Percentiles rank a stretch among this genome's conserved stretches.
These are phyloP conservation scores for Trochalopteron elliotii DNA, from an alignment of 2,113 vertebrate species.

Conservation along the genomic window DNA sequence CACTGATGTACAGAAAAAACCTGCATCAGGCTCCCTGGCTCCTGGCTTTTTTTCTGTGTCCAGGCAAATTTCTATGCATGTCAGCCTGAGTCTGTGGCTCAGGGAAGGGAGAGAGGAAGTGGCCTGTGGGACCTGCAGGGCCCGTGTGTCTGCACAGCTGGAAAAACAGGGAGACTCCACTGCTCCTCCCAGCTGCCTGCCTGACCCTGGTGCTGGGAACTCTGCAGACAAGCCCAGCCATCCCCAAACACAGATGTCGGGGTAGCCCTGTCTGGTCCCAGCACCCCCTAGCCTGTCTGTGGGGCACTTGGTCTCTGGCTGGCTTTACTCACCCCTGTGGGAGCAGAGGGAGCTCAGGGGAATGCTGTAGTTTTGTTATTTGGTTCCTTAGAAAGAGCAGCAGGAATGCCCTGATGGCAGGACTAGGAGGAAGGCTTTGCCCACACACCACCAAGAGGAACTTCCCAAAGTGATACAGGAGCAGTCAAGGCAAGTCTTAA, in stretches of 20 bases:
- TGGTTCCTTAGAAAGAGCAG: neutral
- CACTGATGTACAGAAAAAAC: slow-evolving; percentile 81
- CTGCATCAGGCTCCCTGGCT: slow-evolving; percentile 74
- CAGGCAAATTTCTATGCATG: neutral
- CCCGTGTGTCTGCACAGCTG: neutral
- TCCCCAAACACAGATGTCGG: accelerated
- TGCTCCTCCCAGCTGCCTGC: neutral
- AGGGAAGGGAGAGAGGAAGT: neutral
- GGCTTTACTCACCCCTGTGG: neutral
- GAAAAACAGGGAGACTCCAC: neutral
- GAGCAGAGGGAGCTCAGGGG: neutral
- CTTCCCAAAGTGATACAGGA: neutral
- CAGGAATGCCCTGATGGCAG: neutral
- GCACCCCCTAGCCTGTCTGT: accelerated
- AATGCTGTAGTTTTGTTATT: neutral
- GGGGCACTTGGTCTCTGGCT: neutral
- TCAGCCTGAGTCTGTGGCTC: neutral
- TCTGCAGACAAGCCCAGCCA: neutral
- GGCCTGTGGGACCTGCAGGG: neutral
- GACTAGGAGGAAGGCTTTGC: neutral
- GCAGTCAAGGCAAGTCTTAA: neutral
- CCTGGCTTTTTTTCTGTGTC: slow-evolving; percentile 41
- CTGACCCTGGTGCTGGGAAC: neutral
- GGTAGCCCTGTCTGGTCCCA: neutral
- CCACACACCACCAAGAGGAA: neutral